Evolutionary conservation across 2,113 vertebrate genomes (phyloP).

Genomic region (Prolemur simus): DNA sequence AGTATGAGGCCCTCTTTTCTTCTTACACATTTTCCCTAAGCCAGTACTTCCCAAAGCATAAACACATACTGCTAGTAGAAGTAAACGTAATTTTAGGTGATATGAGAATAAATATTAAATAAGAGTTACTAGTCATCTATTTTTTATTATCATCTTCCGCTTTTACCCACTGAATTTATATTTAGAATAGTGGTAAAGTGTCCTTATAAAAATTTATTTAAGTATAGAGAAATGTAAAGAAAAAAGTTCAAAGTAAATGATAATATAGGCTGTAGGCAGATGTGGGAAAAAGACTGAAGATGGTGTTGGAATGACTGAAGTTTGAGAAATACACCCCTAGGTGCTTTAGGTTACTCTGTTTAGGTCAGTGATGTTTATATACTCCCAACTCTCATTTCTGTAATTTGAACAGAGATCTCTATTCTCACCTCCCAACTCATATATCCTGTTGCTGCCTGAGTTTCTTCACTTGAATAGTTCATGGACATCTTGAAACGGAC

Average conservation of each 20-base stretch:
- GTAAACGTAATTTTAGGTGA: neutral
- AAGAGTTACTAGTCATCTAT: neutral
- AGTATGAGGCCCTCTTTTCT: neutral
- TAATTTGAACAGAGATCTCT: neutral
- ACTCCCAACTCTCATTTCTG: neutral
- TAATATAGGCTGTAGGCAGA: neutral
- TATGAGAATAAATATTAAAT: neutral
- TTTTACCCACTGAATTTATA: neutral
- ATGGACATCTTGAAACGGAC: neutral
- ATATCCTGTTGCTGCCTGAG: neutral
- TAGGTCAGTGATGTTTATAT: no score
- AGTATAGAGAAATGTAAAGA: neutral
- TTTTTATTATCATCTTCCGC: neutral
- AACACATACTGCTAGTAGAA: neutral
- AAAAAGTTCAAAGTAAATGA: neutral
- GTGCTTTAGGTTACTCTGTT: neutral
- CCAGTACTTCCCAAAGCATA: neutral
- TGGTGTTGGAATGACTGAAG: neutral
- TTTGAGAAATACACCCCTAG: neutral
- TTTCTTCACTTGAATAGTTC: neutral
- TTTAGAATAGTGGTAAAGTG: neutral
- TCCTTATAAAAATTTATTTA: neutral
- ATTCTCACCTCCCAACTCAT: neutral
- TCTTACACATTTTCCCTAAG: neutral
- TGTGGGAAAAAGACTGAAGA: neutral